Conservation (phyloP, 2,113 vertebrate species). For the Brachyistius frenatus region DNA sequence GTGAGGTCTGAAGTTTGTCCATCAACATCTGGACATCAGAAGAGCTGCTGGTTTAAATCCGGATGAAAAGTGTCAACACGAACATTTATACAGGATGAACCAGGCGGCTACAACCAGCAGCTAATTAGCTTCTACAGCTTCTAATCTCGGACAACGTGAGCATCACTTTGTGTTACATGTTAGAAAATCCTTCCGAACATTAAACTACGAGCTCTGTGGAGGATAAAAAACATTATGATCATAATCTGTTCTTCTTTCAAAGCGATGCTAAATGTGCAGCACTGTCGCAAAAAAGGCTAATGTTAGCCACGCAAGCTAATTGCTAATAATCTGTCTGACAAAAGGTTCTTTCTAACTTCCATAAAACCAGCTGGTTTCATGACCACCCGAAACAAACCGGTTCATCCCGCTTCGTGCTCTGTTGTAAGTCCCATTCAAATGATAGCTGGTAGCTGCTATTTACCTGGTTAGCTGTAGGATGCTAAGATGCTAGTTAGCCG, state of each 20-base stretch:
- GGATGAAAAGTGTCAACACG: no score
- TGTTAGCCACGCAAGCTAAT: conserved; percentile 25
- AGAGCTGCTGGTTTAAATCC: no score
- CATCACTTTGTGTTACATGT: background rate
- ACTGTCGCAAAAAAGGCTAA: conserved; percentile 38
- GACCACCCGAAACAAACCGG: fast-evolving
- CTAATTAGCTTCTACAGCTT: no score
- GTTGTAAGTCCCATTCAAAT: fast-evolving
- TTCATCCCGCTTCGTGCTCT: fast-evolving
- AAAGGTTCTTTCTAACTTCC: background rate
- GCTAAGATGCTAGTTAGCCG: conserved; percentile 27
- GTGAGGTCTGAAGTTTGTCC: no score
- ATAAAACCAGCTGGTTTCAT: background rate
- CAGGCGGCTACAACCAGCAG: no score
- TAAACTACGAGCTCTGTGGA: background rate
- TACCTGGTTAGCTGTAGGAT: background rate
- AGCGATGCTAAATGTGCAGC: conserved; percentile 16
- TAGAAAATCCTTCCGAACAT: background rate
- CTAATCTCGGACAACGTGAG: background rate
- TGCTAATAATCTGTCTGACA: background rate
- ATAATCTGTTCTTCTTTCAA: background rate
- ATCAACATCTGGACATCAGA: no score
- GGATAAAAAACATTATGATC: no score
- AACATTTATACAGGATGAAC: no score
- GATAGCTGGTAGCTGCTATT: background rate